phyloP scores from a whole-genome alignment of 2,888 invertebrate genomes.

The Margaritifera margaritifera region DNA sequence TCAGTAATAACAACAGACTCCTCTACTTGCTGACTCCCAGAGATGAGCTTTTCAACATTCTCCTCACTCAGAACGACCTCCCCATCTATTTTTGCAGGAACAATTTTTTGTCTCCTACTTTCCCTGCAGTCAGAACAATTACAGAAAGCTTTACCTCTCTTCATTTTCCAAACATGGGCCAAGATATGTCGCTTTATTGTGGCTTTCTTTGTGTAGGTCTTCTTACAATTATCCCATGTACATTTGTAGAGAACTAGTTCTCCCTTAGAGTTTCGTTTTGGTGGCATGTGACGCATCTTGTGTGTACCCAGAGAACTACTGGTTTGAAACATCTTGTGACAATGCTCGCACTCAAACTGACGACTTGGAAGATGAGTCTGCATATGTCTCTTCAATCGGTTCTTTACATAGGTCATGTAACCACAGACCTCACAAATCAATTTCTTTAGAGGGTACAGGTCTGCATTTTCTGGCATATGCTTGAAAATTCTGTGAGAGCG shows the following conservation, averaged over 20 bases:
- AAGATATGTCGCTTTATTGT: slow-evolving; percentile 26
- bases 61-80: slow-evolving; percentile 10
- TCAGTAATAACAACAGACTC: slow-evolving; percentile 24
- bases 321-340: slow-evolving; percentile 30
- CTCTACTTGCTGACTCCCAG: slow-evolving; percentile 33
- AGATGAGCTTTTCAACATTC: slow-evolving; percentile 33
- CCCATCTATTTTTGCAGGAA: slow-evolving; percentile 1
- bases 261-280: slow-evolving; percentile 16
- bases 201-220: slow-evolving; percentile 26
- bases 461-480: slow-evolving; percentile 25
- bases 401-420: slow-evolving; percentile 19
- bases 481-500: slow-evolving; percentile 26
- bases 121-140: slow-evolving; percentile 26
- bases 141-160: slow-evolving; percentile 29
- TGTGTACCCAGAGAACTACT: slow-evolving; percentile 35
- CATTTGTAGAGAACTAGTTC: slow-evolving; percentile 21
- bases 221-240: slow-evolving; percentile 26
- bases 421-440: slow-evolving; percentile 30
- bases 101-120: not conserved
- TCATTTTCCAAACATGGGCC: slow-evolving; percentile 37
- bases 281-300: slow-evolving; percentile 32
- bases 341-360: slow-evolving; percentile 29
- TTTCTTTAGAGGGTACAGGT: slow-evolving; percentile 9
- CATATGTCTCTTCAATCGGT: slow-evolving; percentile 28
- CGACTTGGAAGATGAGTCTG: slow-evolving; percentile 33